Evolutionary conservation across 1,140 invertebrate genomes (phyloP), one percentile per base, ranked within the genome.

Genomic region (Bicyclus anynana): DNA sequence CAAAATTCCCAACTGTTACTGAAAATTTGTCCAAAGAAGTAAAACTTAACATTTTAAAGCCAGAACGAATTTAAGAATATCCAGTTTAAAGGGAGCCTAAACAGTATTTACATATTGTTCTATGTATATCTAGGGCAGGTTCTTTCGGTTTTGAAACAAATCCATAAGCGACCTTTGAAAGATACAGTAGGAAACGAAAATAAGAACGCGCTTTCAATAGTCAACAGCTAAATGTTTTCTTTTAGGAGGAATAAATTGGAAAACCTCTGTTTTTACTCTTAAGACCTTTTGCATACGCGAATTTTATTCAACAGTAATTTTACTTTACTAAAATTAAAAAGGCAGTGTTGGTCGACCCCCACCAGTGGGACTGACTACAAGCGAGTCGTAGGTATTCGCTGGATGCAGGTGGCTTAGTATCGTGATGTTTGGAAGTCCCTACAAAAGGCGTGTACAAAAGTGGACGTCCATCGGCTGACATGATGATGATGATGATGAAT

Each of bases 201-300:
- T 65, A 69, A 65, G 63, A 69, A 62, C 37, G 56, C 52, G 50
- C 53, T 53, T 56, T 56, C 61, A 61, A 47, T 50, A 46, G 58
- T 55, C 55, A 53, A 58, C 68, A 55, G 51, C 58, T 67, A 59
- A 67, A 71, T 67, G 65, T 67, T 71, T 67, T 62, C 65, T 64
- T 70, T 59, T 62, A 48, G 55, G n/a, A 55, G 61, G 49, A 67
- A 62, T 61, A 64, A 70, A 70, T 67, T 70, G 67, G 52, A 70
- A 59, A 56, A 48, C 53, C 47, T 59, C 53, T 63, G 57, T 69
- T 66, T 66, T 66, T 57, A 47, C 47, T n/a, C 10, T 7, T 46
- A 47, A 47, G 40, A 52, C 40, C 40, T 14, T 13, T 35, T 49
- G 26, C 14, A 35, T 40, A 58, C 29, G 50, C 26, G 42, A 9